Conservation (phyloP, 2,113 vertebrate genomes). For the Picathartes gymnocephalus region DNA sequence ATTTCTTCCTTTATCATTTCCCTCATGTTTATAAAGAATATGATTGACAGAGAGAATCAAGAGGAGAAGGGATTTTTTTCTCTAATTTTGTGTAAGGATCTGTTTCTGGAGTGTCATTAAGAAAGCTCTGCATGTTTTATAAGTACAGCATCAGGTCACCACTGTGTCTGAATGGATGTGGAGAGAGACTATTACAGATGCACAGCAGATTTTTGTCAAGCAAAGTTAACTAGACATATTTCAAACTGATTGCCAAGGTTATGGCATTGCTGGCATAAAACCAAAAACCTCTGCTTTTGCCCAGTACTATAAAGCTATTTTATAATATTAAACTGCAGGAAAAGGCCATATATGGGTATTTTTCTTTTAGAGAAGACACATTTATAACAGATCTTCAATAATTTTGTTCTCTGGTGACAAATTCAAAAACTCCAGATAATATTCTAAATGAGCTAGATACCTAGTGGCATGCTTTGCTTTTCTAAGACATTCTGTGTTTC, state of each 20-base stretch:
- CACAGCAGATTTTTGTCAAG: not conserved
- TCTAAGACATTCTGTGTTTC: not conserved
- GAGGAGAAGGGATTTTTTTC: accelerated
- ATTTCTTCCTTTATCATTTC: not conserved
- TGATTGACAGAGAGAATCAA: not conserved
- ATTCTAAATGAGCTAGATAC: not conserved
- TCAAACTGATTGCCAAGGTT: constrained; percentile 12
- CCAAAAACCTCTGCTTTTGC: not conserved
- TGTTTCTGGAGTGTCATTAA: not conserved
- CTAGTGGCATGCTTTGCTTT: not conserved
- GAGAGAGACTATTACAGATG: not conserved
- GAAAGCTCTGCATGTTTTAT: not conserved
- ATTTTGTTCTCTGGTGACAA: not conserved
- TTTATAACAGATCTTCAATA: not conserved
- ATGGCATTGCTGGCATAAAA: not conserved
- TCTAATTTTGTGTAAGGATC: not conserved
- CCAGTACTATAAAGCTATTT: not conserved
- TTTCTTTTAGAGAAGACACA: not conserved
- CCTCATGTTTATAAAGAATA: not conserved
- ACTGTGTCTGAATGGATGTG: not conserved
- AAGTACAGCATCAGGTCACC: not conserved
- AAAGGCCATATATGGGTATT: not conserved
- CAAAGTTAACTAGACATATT: not conserved
- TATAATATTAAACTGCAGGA: not conserved
- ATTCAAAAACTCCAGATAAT: not conserved